Evolutionary conservation across 2,113 vertebrate species (phyloP).

Genomic region (Cyphomyrus discorhynchus): DNA sequence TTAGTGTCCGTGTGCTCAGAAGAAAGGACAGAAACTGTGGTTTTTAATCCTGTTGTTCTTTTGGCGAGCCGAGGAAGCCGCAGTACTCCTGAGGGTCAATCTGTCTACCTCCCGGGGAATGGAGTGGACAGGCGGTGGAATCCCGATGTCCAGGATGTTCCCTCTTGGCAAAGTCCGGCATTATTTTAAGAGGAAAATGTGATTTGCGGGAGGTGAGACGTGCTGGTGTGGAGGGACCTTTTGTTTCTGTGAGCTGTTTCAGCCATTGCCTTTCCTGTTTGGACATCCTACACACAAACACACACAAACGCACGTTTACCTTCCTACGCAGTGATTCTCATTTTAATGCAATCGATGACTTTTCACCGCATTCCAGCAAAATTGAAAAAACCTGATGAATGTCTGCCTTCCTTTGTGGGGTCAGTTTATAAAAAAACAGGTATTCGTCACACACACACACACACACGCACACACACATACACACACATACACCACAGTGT

Average conservation of each 20-base stretch:
- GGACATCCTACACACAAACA: constrained; percentile 40
- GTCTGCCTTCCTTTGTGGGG: neutral
- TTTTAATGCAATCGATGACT: neutral
- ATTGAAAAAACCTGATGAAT: constrained; percentile 20
- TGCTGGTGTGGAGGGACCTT: constrained; percentile 38
- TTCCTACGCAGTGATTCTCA: neutral
- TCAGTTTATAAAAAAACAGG: neutral
- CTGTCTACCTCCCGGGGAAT: neutral
- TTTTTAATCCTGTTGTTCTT: neutral
- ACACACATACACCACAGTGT: neutral
- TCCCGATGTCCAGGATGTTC: constrained; percentile 47
- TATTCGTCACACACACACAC: constrained; percentile 31
- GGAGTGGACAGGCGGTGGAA: constrained; percentile 32
- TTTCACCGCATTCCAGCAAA: neutral
- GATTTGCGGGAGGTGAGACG: neutral
- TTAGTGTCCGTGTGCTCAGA: neutral
- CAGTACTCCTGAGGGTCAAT: neutral
- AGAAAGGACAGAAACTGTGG: neutral
- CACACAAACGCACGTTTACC: constrained; percentile 38
- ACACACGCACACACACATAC: constrained; percentile 21
- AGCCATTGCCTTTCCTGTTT: constrained; percentile 58
- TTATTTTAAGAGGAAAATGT: constrained; percentile 49
- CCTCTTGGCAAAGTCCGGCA: constrained; percentile 38
- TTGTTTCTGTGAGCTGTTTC: constrained; percentile 54
- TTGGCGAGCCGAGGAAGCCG: neutral